These are phyloP conservation scores for Aythya fuligula DNA, from an alignment of 2,797 vertebrate species.

Conservation along the genomic window DNA sequence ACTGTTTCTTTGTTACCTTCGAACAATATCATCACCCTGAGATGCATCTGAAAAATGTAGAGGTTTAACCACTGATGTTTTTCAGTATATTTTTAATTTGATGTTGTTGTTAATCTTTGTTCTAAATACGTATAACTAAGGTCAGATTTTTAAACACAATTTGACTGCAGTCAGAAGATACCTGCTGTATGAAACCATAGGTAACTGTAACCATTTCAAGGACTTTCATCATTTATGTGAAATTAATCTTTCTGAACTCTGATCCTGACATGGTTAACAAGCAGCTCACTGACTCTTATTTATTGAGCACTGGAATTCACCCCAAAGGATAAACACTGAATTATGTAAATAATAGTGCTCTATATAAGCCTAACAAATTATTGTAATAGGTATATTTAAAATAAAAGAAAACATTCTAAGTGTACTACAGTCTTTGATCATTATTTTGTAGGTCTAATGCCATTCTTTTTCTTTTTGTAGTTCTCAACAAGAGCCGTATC, in stretches of 20 bases:
- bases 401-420: constrained; percentile 79
- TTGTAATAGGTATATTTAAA: constrained; percentile 83
- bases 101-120: constrained; percentile 40
- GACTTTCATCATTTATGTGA: constrained; percentile 54
- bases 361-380: constrained; percentile 76
- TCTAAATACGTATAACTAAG: constrained; percentile 37
- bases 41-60: constrained; percentile 33
- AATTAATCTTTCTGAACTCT: constrained; percentile 58
- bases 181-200: constrained; percentile 44
- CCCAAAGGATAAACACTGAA: constrained; percentile 68
- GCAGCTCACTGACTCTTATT: constrained; percentile 69
- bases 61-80: constrained; percentile 1
- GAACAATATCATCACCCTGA: neutral
- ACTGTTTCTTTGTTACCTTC: neutral
- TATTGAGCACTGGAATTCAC: constrained; percentile 72
- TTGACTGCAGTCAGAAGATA: constrained; percentile 20
- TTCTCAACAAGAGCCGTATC: neutral
- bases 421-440: constrained; percentile 21
- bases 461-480: neutral
- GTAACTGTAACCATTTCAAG: constrained; percentile 64
- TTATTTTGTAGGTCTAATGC: constrained; percentile 54
- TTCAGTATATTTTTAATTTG: constrained; percentile 9
- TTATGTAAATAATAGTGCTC: constrained; percentile 78
- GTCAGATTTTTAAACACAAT: constrained; percentile 41
- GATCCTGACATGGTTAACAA: constrained; percentile 58